These are phyloP conservation scores for Elymnias hypermnestra DNA, from an alignment of 1,140 invertebrate species.

Conservation along the genomic window DNA sequence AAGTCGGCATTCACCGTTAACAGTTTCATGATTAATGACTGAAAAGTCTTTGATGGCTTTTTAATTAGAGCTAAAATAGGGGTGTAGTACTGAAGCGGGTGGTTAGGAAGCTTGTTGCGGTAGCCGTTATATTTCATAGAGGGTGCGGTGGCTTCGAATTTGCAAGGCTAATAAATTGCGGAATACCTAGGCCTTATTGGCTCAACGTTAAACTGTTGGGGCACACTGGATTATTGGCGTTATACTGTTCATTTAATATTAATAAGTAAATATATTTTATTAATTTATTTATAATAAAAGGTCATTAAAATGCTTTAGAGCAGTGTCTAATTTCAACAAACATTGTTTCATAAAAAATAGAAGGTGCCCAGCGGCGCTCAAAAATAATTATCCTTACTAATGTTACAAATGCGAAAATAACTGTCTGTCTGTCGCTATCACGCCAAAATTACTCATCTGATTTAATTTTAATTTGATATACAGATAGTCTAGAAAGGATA, in stretches of 20 bases:
- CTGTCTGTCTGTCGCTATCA: too few species aligned
- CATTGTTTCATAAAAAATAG: too few species aligned
- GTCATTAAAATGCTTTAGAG: too few species aligned
- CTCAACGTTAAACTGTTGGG: constrained; percentile 54
- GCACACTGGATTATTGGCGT: constrained; percentile 52
- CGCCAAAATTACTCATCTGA: too few species aligned
- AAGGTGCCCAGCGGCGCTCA: too few species aligned
- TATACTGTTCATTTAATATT: constrained; percentile 29
- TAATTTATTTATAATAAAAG: too few species aligned
- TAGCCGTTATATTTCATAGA: constrained; percentile 67
- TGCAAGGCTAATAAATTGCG: constrained; percentile 74
- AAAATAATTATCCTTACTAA: too few species aligned
- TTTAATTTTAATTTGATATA: too few species aligned
- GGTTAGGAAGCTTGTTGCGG: constrained; percentile 51
- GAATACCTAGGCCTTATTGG: constrained; percentile 69
- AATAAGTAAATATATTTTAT: too few species aligned
- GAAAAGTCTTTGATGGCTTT: constrained; percentile 75
- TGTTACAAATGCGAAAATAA: too few species aligned
- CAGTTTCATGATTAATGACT: constrained; percentile 75
- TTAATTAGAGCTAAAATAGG: constrained; percentile 74
- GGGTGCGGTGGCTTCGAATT: constrained; percentile 58
- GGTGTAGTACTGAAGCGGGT: constrained; percentile 58
- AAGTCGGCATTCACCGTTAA: constrained; percentile 71
- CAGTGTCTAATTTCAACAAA: too few species aligned
- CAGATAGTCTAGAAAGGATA: too few species aligned